Evolutionary conservation across 2,113 vertebrate genomes (phyloP).

Genomic region (Microcebus griseorufus): DNA sequence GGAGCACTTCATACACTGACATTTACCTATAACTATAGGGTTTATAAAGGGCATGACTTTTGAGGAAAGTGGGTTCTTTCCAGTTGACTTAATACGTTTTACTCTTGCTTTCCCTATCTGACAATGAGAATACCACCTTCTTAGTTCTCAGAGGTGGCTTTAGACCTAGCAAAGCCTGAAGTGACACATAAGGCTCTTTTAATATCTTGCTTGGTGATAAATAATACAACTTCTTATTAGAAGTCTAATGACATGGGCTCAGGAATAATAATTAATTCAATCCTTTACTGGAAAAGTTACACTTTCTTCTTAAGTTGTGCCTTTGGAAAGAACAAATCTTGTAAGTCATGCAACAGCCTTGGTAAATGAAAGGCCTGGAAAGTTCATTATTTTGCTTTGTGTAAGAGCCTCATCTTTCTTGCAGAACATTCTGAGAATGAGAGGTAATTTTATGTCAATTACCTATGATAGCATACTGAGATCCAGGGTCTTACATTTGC

Average conservation of each 20-base stretch:
- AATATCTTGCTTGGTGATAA: background rate
- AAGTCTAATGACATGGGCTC: background rate
- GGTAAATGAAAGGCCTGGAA: background rate
- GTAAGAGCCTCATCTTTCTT: background rate
- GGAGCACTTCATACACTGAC: background rate
- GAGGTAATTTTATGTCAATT: background rate
- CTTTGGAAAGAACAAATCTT: background rate
- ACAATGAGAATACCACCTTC: background rate
- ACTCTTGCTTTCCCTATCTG: background rate
- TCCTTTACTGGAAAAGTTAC: background rate
- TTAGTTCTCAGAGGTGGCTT: background rate
- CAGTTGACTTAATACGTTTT: background rate
- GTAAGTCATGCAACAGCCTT: background rate
- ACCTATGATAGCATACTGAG: background rate
- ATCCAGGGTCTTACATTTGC: background rate
- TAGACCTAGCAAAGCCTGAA: background rate
- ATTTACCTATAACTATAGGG: background rate
- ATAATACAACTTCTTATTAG: background rate
- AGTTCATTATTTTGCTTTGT: background rate
- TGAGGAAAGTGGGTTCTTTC: background rate
- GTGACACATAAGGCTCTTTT: background rate
- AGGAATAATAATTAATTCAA: background rate
- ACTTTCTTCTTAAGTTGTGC: background rate
- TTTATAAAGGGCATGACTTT: background rate
- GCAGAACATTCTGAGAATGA: background rate